These are phyloP conservation scores for Astatoreochromis straeleni DNA, from an alignment of 2,113 vertebrate genomes.

Conservation along the genomic window DNA sequence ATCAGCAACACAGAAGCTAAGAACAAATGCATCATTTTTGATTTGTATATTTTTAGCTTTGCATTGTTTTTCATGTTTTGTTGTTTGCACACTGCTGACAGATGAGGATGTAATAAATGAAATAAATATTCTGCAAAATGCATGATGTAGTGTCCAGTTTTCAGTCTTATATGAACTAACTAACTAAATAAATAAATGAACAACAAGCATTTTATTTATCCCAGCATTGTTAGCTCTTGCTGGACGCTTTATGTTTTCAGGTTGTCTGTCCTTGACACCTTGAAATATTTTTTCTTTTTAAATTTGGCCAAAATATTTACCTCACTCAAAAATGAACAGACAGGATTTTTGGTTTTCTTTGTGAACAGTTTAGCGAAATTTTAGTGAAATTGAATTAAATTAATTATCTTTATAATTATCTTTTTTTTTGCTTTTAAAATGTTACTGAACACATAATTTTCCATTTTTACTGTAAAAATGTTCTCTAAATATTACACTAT, in stretches of 20 bases:
- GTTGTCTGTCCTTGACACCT: not conserved
- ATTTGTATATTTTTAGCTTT: not conserved
- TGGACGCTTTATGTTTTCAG: not conserved
- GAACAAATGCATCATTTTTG: not conserved
- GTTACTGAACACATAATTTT: not conserved
- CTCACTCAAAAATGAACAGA: not conserved
- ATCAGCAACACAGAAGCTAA: not conserved
- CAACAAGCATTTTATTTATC: not conserved
- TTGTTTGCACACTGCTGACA: not conserved
- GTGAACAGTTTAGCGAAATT: not conserved
- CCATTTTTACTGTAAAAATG: accelerated
- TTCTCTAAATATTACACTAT: not conserved
- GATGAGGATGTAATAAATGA: not conserved
- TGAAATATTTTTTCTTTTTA: not conserved
- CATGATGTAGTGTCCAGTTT: not conserved
- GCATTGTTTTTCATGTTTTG: not conserved
- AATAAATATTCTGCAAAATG: not conserved
- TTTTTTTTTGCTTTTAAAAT: not conserved
- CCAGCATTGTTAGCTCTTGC: not conserved
- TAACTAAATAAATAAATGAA: not conserved
- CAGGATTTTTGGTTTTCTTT: not conserved
- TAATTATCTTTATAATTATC: too few species aligned
- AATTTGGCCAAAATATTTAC: not conserved
- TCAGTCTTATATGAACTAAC: too few species aligned
- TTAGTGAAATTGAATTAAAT: not conserved